Base-by-base conservation (phyloP, 2,113 vertebrate genomes). In the Sturnus vulgaris region DNA sequence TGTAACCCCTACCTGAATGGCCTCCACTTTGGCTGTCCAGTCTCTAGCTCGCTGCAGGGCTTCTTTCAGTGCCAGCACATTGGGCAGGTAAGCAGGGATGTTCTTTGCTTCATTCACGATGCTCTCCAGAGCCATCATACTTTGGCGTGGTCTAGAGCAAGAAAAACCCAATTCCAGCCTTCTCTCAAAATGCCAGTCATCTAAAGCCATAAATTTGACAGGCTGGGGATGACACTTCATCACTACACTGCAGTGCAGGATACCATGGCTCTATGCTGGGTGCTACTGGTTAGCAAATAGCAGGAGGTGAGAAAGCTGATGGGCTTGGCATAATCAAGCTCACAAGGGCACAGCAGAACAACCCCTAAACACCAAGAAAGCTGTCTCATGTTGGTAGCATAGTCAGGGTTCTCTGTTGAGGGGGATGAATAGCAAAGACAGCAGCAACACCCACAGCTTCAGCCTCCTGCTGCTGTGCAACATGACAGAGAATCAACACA, bases 71-170 rank as follows among this genome's bases (percentile, higher is more conserved):
- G 99, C 98, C 94, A 99, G 93, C 57, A 99, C 98, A 69, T 99
- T 99, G 50, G 99, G 99, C 27, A 99, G 97, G 95, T 99, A 99
- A 7, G 99, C 99, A 81, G 99, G 99, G 96, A 99, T 99, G 97
- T 99, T 99, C 96, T 98, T 98, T 8, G 99, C 99, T 97, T 99
- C 99, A 27, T 98, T 97, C 63, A 99, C 98, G 14, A 99, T 99
- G 97, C 98, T 98, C 96, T 99, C 99, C 96, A 99, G 98, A 65
- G 98, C 98, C 82, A 97, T 94, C 98, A 99, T 98, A 61, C 98
- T 99, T 97, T 99, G 99, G 17, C 99, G 98, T 52, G 99, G 99
- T 95, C 99, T 99, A 95, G 15, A 75, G 88, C 7, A 50, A 93
- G 66, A 93, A 86, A 90, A 92, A 92, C 12, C 30, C 66, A 82